A percentile compares a stretch with the other conserved stretches of the same genome.
Evolutionary conservation across 2,888 invertebrate genomes (phyloP).

Genomic region (Belgica antarctica): DNA sequence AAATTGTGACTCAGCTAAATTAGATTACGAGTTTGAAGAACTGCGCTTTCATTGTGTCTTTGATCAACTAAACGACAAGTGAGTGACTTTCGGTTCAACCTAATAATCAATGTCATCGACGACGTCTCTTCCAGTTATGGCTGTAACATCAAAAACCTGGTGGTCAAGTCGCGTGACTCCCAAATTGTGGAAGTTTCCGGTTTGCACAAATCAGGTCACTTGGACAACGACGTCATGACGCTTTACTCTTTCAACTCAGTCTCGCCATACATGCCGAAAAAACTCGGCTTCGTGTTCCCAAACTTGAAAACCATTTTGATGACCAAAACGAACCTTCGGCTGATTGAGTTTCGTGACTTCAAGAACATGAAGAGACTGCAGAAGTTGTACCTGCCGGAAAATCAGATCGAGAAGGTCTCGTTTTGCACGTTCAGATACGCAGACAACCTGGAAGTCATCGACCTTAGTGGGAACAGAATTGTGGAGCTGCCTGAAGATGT

Average conservation of each 20-base stretch:
- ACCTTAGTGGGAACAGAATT: slow-evolving; percentile 33
- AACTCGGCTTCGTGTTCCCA: slow-evolving; percentile 11
- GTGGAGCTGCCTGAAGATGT: not conserved
- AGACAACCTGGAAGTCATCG: slow-evolving; percentile 1
- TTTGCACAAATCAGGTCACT: not conserved
- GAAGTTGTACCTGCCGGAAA: not conserved
- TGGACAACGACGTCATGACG: not conserved
- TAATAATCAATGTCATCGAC: too few relatives aligned
- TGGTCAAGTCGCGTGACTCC: not conserved
- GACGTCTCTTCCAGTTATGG: not conserved
- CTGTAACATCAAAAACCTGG: not conserved
- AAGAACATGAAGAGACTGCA: slow-evolving; percentile 19
- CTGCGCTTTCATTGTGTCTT: not conserved
- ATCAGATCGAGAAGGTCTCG: slow-evolving; percentile 26
- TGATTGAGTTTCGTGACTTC: slow-evolving; percentile 31
- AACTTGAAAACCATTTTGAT: slow-evolving; percentile 17
- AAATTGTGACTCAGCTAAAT: not conserved
- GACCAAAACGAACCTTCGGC: slow-evolving; percentile 3
- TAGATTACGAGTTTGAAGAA: slow-evolving; percentile 2
- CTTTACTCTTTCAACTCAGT: slow-evolving; percentile 28
- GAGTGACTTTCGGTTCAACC: too few relatives aligned
- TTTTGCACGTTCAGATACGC: slow-evolving; percentile 23
- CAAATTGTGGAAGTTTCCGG: slow-evolving; percentile 1
- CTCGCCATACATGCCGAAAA: slow-evolving; percentile 11
- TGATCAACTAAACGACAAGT: not conserved